phyloP scores from a whole-genome alignment of 2,797 vertebrate species.

The Pteropus rufus region DNA sequence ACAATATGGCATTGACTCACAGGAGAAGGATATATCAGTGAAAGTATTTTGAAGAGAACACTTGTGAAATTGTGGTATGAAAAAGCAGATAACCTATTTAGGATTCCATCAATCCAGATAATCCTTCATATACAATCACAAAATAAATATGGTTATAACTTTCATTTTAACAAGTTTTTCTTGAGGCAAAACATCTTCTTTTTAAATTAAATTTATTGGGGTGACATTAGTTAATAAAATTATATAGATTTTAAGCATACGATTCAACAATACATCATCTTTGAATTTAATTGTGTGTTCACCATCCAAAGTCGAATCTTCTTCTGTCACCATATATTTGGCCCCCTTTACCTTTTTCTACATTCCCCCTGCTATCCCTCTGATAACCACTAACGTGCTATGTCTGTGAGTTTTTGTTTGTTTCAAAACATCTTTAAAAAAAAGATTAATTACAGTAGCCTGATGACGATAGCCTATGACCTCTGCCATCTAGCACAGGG shows the following conservation, averaged over 20 bases:
- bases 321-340: too few relatives aligned
- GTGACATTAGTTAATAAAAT: too few relatives aligned
- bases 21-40: neutral
- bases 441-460: slow-evolving; percentile 50
- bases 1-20: neutral
- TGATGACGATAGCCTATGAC: slow-evolving; percentile 46
- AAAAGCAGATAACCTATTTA: neutral
- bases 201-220: too few relatives aligned
- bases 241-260: too few relatives aligned
- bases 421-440: slow-evolving; percentile 50
- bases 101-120: neutral
- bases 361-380: too few relatives aligned
- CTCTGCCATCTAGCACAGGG: neutral
- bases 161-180: slow-evolving; percentile 20
- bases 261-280: too few relatives aligned
- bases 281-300: too few relatives aligned
- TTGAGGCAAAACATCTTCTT: slow-evolving; percentile 48
- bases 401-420: too few relatives aligned
- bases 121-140: neutral
- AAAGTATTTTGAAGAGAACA: neutral
- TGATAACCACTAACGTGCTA: too few relatives aligned
- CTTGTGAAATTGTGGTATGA: neutral
- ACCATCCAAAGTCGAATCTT: too few relatives aligned
- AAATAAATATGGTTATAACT: neutral
- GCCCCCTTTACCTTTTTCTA: too few relatives aligned